Conservation (phyloP, 2,797 vertebrate species). For the Hydrophis major region DNA sequence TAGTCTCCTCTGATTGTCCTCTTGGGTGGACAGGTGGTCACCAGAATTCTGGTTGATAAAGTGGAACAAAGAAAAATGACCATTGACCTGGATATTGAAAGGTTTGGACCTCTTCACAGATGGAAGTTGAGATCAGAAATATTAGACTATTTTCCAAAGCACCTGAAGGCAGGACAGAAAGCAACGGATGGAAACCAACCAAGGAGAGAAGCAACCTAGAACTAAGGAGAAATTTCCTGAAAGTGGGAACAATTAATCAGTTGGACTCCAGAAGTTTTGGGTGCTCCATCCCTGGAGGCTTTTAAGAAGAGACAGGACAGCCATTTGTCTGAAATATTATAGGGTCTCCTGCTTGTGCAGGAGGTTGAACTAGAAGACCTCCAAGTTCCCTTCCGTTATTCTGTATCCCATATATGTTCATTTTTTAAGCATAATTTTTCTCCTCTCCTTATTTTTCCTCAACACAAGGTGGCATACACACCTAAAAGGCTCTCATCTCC, state of each 20-base stretch:
- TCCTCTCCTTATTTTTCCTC: neutral
- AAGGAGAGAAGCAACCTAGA: neutral
- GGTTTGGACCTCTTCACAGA: neutral
- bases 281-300: neutral
- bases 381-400: neutral
- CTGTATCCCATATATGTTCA: neutral
- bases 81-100: neutral
- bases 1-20: neutral
- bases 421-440: neutral
- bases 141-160: neutral
- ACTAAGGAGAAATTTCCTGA: neutral
- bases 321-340: neutral
- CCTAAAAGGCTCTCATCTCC: neutral
- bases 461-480: neutral
- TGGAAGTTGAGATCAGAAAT: neutral
- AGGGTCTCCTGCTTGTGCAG: neutral
- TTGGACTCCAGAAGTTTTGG: neutral
- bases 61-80: too few relatives aligned
- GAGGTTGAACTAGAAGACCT: neutral
- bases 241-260: neutral
- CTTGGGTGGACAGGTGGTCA: neutral
- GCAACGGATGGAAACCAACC: neutral
- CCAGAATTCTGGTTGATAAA: neutral
- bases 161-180: neutral
- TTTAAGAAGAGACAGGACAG: neutral